Conservation (phyloP, 2,888 invertebrate genomes). For the Drosophila sordidula region DNA sequence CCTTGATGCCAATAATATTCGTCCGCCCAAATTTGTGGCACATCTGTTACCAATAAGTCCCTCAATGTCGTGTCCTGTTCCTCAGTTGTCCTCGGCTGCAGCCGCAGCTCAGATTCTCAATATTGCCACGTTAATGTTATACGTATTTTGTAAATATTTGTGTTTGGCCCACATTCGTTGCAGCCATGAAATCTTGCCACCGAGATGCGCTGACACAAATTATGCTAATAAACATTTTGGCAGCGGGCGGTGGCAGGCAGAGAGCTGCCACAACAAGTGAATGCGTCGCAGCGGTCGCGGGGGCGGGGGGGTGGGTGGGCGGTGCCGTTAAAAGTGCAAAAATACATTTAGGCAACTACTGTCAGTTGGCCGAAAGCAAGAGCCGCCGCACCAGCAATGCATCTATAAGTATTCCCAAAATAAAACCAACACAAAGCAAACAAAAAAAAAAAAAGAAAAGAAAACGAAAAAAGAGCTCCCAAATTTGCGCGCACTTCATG, state of each 20-base stretch:
- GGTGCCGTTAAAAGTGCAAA: conserved; percentile 31
- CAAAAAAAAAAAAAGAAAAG: too few relatives aligned
- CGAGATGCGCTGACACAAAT: conserved; percentile 60
- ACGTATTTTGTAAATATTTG: conserved; percentile 33
- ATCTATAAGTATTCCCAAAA: conserved; percentile 44
- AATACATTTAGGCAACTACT: conserved; percentile 50
- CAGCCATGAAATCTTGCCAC: conserved; percentile 31
- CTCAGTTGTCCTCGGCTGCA: too few relatives aligned
- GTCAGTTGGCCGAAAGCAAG: conserved; percentile 36
- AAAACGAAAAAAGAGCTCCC: conserved; percentile 20
- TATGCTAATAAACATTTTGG: conserved; percentile 70
- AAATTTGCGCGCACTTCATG: conserved; percentile 49
- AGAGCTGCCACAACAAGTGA: conserved; percentile 56
- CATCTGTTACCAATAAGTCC: too few relatives aligned
- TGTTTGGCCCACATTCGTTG: conserved; percentile 30
- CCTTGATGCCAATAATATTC: too few relatives aligned
- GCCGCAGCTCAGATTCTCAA: not conserved
- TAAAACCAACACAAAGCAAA: conserved; percentile 34
- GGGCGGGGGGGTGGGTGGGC: not conserved
- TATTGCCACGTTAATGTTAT: conserved; percentile 25
- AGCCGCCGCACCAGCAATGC: conserved; percentile 14
- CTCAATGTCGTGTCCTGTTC: too few relatives aligned
- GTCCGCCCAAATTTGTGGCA: too few relatives aligned
- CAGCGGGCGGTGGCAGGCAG: conserved; percentile 39
- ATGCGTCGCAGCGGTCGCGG: conserved; percentile 44